phyloP scores from a whole-genome alignment of 2,797 vertebrate genomes.

The Chiroxiphia lanceolata region DNA sequence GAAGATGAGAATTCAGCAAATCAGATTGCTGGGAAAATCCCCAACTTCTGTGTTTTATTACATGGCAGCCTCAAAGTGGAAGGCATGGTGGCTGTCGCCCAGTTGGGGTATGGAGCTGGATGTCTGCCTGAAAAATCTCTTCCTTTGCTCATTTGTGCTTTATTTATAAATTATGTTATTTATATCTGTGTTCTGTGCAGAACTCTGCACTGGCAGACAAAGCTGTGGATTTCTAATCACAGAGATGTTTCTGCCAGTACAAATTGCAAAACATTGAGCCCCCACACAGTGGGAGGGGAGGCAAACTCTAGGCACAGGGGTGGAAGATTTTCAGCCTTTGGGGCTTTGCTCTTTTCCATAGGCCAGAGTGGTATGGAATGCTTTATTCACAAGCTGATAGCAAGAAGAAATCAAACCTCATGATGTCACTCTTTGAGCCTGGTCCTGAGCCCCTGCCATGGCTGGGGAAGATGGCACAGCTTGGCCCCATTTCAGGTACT shows the following conservation, averaged over 20 bases:
- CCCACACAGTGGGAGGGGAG: not conserved
- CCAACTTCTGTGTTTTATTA: slow-evolving; percentile 96
- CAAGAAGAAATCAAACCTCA: slow-evolving; percentile 99
- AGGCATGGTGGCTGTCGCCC: slow-evolving; percentile 97
- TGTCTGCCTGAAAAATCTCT: slow-evolving; percentile 31
- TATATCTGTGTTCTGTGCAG: not conserved
- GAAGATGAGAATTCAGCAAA: slow-evolving; percentile 96
- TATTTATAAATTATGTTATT: slow-evolving; percentile 12
- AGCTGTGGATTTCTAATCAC: not conserved
- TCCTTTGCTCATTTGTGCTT: not conserved
- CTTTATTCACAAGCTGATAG: slow-evolving; percentile 98
- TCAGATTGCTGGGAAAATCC: slow-evolving; percentile 96
- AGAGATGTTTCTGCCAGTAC: not conserved
- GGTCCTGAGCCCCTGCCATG: slow-evolving; percentile 92
- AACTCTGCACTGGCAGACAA: not conserved
- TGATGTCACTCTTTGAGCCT: slow-evolving; percentile 98
- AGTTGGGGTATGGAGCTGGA: slow-evolving; percentile 86
- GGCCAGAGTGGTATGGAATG: slow-evolving; percentile 96
- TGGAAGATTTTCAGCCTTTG: not conserved
- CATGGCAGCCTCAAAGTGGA: slow-evolving; percentile 98
- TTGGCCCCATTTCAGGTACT: slow-evolving; percentile 96
- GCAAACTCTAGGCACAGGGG: not conserved
- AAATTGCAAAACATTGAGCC: not conserved
- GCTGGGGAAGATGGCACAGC: slow-evolving; percentile 92
- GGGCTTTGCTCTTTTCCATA: slow-evolving; percentile 61